phyloP scores from a whole-genome alignment of 2,888 invertebrate genomes.

The Mechanitis messenoides region DNA sequence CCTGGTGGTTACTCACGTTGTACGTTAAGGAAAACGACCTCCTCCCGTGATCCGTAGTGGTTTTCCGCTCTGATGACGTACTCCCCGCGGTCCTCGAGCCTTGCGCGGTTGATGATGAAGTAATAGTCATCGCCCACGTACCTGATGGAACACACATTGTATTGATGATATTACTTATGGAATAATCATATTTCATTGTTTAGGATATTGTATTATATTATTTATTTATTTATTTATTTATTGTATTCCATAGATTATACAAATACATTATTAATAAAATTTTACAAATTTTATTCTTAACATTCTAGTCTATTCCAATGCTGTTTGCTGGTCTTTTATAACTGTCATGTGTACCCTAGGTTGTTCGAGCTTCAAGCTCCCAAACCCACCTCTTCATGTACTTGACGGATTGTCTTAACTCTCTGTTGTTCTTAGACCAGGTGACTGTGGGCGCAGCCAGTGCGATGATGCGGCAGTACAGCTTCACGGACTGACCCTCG shows the following conservation, averaged over 20 bases:
- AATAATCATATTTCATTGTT: too few species aligned
- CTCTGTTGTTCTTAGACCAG: constrained; percentile 96
- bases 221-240: too few species aligned
- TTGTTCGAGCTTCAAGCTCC: neutral
- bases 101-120: constrained; percentile 97
- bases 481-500: constrained; percentile 97
- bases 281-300: too few species aligned
- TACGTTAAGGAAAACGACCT: constrained; percentile 97
- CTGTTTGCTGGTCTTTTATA: neutral
- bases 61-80: constrained; percentile 98
- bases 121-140: constrained; percentile 97
- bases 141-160: constrained; percentile 34
- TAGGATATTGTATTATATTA: too few species aligned
- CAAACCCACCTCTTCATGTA: constrained; percentile 90
- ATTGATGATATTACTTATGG: too few species aligned
- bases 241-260: neutral
- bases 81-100: constrained; percentile 96
- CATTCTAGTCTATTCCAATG: too few species aligned
- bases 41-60: constrained; percentile 96
- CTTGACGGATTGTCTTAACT: constrained; percentile 97
- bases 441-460: constrained; percentile 95
- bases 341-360: neutral
- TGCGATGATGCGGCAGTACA: constrained; percentile 97
- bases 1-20: constrained; percentile 81
- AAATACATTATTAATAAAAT: too few species aligned